Conservation (phyloP, 2,797 vertebrate species). For the Pseudopleuronectes americanus region DNA sequence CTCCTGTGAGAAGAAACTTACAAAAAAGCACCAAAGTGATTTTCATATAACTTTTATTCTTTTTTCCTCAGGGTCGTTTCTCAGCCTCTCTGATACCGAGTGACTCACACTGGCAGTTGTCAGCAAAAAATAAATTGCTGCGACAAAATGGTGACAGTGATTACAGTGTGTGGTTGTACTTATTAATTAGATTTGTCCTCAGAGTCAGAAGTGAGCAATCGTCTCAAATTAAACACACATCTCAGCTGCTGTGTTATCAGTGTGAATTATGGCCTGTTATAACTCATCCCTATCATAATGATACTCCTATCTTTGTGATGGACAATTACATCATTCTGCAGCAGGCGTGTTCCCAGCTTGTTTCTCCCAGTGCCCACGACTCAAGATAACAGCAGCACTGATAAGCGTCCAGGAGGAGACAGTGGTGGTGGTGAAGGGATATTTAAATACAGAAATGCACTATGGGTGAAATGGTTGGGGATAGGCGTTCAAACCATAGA, state of each 20-base stretch:
- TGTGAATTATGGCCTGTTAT: neutral
- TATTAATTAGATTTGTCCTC: conserved; percentile 20
- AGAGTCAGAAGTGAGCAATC: conserved; percentile 16
- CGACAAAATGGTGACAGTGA: neutral
- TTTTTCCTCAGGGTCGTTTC: neutral
- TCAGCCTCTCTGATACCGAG: conserved; percentile 22
- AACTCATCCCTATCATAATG: neutral
- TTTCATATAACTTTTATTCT: no score
- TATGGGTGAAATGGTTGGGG: neutral
- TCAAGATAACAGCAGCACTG: neutral
- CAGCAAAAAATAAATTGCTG: neutral
- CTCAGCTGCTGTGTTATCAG: neutral
- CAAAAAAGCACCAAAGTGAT: no score
- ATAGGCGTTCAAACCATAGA: no score
- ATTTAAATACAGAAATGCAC: neutral
- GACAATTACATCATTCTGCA: neutral
- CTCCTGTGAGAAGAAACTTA: neutral
- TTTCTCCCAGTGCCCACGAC: neutral
- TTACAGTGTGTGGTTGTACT: neutral
- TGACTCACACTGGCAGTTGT: neutral
- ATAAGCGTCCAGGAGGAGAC: neutral
- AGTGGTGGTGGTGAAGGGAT: neutral
- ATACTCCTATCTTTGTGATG: neutral
- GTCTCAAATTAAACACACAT: neutral
- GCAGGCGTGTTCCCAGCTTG: neutral